Conservation (phyloP, 1,140 invertebrate genomes). For the Galleria mellonella region DNA sequence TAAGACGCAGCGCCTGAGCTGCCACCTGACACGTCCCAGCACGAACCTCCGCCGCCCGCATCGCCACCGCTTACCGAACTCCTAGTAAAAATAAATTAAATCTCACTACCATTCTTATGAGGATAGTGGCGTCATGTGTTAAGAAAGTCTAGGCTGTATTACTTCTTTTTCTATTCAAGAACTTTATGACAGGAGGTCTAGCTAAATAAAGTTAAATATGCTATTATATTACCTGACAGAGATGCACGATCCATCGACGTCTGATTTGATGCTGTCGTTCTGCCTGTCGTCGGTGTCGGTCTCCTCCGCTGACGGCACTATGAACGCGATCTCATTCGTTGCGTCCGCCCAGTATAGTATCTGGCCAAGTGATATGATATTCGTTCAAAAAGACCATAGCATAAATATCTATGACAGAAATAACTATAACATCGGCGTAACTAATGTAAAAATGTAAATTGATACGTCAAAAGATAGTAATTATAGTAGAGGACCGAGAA, state of each 20-base stretch:
- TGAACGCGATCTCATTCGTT: slow-evolving; percentile 94
- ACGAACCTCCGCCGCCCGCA: slow-evolving; percentile 34
- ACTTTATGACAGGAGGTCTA: too few relatives aligned
- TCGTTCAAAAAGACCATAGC: too few relatives aligned
- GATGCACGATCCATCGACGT: slow-evolving; percentile 67
- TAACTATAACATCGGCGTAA: too few relatives aligned
- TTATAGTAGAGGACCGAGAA: too few relatives aligned
- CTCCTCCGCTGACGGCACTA: slow-evolving; percentile 87
- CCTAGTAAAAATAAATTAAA: slow-evolving; percentile 3
- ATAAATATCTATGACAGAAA: too few relatives aligned
- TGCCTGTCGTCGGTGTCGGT: slow-evolving; percentile 27
- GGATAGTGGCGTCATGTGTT: too few relatives aligned
- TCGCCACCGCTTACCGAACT: slow-evolving; percentile 15
- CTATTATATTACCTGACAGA: slow-evolving; percentile 52
- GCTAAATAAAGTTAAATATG: too few relatives aligned
- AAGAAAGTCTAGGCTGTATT: too few relatives aligned
- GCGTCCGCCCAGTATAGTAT: slow-evolving; percentile 98
- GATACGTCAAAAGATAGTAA: too few relatives aligned
- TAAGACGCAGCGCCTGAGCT: slow-evolving; percentile 67
- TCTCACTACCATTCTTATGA: too few relatives aligned
- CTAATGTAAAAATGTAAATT: too few relatives aligned
- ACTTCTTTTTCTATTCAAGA: too few relatives aligned
- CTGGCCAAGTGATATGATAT: slow-evolving; percentile 12
- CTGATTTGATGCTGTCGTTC: slow-evolving; percentile 38
- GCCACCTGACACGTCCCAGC: slow-evolving; percentile 60